Evolutionary conservation across 2,888 invertebrate genomes (phyloP), one percentile per base, ranked within the genome.

Genomic region (Thymelicus sylvestris): DNA sequence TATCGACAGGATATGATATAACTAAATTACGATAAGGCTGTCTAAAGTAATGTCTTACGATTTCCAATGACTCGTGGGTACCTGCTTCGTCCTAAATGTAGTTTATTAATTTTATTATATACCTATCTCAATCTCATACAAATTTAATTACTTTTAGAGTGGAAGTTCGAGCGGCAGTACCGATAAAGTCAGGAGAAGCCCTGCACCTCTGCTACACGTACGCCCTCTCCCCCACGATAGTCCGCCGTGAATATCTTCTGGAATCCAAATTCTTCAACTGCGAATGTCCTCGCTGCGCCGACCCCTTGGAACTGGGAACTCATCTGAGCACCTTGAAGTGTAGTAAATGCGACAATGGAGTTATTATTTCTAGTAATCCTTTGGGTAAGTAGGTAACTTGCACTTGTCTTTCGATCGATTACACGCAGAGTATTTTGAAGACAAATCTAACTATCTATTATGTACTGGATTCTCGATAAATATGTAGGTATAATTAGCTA

Each of bases 241-340:
- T 95, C 50, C 94, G 98, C 0, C 95, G 97, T 62, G 95, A 95
- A 75, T 95, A 95, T 83, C 90, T 98, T 4, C 90, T 94, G 67
- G 95, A 96, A 80, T 96, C 97, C 41, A 98, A 98, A 93, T 97
- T 96, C 87, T 98, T 98, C 86, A 94, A 94, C 19, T 98, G 98
- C 85, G 94, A 94, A 44, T 98, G 98, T 79, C 80, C 89, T 3
- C 94, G 98, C 66, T 98, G 98, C 82, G 90, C 94, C 1, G 97
- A 98, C 86, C 96, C 97, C 10, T 96, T 96, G 0, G 98, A 98
- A 83, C 87, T 98, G 61, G 96, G 96, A 8, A 97, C 97, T 0
- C 95, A 97, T 81, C 94, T 97, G 82, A 96, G 97, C 76, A 96
- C 97, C 0, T 86, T 98, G 1, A 97, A 96, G 83, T 98, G 98